Evolutionary conservation across 1,140 invertebrate genomes (phyloP).

Genomic region (Popillia japonica): DNA sequence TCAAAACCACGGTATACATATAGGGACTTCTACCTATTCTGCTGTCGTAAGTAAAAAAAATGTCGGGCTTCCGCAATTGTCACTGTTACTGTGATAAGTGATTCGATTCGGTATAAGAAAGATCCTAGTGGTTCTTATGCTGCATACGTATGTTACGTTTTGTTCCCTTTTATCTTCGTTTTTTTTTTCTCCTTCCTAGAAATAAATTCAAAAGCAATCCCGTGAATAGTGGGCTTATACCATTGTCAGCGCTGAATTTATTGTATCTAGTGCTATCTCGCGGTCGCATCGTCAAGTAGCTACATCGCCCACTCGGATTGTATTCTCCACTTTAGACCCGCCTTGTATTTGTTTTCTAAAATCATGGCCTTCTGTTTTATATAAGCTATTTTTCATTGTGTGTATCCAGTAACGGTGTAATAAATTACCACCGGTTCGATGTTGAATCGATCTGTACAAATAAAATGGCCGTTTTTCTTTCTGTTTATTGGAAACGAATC

Average conservation of each 20-base stretch:
- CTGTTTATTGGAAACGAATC: constrained; percentile 29
- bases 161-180: constrained; percentile 13
- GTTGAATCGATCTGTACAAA: constrained; percentile 27
- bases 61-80: constrained; percentile 15
- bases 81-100: constrained; percentile 14
- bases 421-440: constrained; percentile 7
- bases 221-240: constrained; percentile 37
- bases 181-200: constrained; percentile 31
- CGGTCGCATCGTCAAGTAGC: constrained; percentile 38
- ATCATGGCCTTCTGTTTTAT: constrained; percentile 39
- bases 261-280: constrained; percentile 36
- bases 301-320: constrained; percentile 38
- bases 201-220: constrained; percentile 35
- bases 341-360: constrained; percentile 39
- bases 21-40: neutral
- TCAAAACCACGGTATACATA: too few species aligned
- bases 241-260: constrained; percentile 33
- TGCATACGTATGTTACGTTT: constrained; percentile 6
- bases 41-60: neutral
- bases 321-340: constrained; percentile 34
- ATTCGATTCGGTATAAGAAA: constrained; percentile 26
- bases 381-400: constrained; percentile 38
- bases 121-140: neutral
- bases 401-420: constrained; percentile 24
- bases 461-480: constrained; percentile 24